Conservation (phyloP, 2,113 vertebrate species). For the Cheilinus undulatus region DNA sequence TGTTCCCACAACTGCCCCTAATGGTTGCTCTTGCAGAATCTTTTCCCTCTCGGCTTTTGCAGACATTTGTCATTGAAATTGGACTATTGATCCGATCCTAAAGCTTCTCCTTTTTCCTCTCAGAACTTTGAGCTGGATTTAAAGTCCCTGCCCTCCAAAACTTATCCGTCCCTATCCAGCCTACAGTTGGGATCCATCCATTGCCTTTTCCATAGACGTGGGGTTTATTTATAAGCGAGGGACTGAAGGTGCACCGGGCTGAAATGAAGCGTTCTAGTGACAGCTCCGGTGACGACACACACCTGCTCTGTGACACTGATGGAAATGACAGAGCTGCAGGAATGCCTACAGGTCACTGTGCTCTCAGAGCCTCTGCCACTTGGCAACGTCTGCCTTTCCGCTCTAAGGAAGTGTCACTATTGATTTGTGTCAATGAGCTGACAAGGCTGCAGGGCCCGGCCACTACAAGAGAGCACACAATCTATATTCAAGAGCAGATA, state of each 20-base stretch:
- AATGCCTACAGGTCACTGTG: conserved; percentile 54
- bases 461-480: conserved; percentile 29
- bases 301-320: conserved; percentile 63
- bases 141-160: conserved; percentile 5
- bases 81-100: conserved; percentile 38
- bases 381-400: conserved; percentile 52
- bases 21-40: conserved; percentile 46
- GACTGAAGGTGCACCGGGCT: not conserved
- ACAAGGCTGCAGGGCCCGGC: conserved; percentile 46
- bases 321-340: conserved; percentile 62
- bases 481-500: conserved; percentile 26
- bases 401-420: conserved; percentile 75
- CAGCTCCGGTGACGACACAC: conserved; percentile 44
- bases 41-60: conserved; percentile 33
- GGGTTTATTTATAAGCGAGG: conserved; percentile 24
- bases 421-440: conserved; percentile 67
- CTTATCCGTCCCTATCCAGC: not conserved
- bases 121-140: conserved; percentile 13
- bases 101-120: conserved; percentile 1
- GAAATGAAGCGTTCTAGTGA: conserved; percentile 42
- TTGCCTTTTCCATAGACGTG: not conserved
- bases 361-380: conserved; percentile 54
- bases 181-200: not conserved
- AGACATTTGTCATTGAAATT: conserved; percentile 55
- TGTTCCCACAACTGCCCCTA: conserved; percentile 59